Base-by-base conservation (phyloP, 2,113 vertebrate species). In the Halcyon malimbica region DNA sequence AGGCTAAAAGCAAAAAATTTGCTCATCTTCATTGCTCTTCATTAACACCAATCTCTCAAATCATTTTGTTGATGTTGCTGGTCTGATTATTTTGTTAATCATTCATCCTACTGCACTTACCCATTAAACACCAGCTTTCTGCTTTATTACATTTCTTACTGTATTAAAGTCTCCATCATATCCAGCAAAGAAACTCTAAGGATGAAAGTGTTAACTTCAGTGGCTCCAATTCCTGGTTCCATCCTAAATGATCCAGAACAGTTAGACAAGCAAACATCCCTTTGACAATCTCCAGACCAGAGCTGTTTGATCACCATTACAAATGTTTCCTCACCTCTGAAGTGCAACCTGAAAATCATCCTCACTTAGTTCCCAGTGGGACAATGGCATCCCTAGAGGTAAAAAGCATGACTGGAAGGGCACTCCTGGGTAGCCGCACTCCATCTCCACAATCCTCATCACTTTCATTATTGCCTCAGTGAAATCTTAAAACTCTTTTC, bases 401-500 rank as follows among this genome's bases (percentile, higher is more conserved):
- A 64, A 63, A 53, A 46, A 19, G 44, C 48, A n/a, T 10, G 51
- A 19, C 50, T 59, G 59, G n/a, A 37, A 2, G 31, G 50, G 42
- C 31, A 50, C 74, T 70, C 76, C 46, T 50, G 50, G 46, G 60
- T 60, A 74, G 69, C 69, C 46, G 56, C 56, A 54, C 37, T 83
- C 46, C 23, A 87, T 74, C 83, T 90, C 56, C 16, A 1, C 73
- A 69, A 10, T 67, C 91, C 50, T 83, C 24, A 48, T 54, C n/a
- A 26, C 86, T 87, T 87, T 63, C 1, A 1, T 95, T 91, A 93
- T 48, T 90, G 89, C 92, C 94, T 96, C 95, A 95, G 89, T 63
- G 96, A 96, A 90, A 82, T 90, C 94, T 70, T 35, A 50, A 81
- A 94, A 74, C 75, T 51, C 46, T 92, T 93, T 89, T 23, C 75